Evolutionary conservation across 2,113 vertebrate species (phyloP), one percentile per base, ranked within the genome.

Genomic region (Tinamus guttatus): DNA sequence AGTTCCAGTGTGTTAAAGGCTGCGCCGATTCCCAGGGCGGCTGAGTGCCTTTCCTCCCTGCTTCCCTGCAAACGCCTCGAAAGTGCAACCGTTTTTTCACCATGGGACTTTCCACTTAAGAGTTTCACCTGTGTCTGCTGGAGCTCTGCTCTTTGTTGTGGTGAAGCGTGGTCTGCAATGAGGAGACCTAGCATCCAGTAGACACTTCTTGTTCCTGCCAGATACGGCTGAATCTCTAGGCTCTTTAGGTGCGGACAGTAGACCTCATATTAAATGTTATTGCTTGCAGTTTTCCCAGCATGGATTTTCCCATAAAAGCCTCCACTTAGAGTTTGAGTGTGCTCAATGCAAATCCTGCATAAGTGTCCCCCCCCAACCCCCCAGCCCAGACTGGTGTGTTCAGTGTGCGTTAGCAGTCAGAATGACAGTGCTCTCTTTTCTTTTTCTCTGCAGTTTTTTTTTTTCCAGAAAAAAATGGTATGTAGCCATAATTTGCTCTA

Each of bases 1-100:
- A 94, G 43, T 96, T 82, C 92, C 94, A 96, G 90, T 47, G 25
- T 7, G 36, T 59, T 90, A 80, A 74, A 89, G 90, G 86, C 86
- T 94, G 85, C 18, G 40, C 80, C 91, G 43, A 83, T 97, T 98
- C 96, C 96, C 92, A 88, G 81, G 75, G 75, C 45, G 89, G 95
- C 91, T 77, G 93, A 92, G 87, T 67, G 7, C 0, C 2, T 95
- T 97, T 96, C 85, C 96, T 96, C 73, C 76, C 54, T 0, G 0
- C 78, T 15, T 27, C 51, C 68, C 60, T 64, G 79, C 1, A 1
- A 81, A 78, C 36, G 11, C 82, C 52, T 56, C 93, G 90, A 80
- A 86, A 93, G 95, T 81, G 69, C 82, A 80, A 59, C 51, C 34
- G 1, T 0, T 91, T 36, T 85, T 79, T 95, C 68, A 84, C 27